Evolutionary conservation across 2,888 invertebrate genomes (phyloP).

Genomic region (Mantis religiosa): DNA sequence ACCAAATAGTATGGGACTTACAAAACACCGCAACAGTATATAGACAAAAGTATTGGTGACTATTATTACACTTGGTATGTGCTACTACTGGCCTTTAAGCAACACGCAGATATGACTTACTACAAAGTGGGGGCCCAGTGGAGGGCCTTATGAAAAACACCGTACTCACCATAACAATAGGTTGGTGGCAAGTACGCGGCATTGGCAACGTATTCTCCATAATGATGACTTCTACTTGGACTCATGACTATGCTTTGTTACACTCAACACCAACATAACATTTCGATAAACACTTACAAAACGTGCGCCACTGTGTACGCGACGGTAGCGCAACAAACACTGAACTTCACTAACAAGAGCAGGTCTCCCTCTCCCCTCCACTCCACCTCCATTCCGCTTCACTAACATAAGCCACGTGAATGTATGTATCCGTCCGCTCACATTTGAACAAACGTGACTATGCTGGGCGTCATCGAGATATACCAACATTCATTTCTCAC

Average conservation of each 20-base stretch:
- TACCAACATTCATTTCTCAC: neutral
- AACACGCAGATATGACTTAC: too few species aligned
- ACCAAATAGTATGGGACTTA: too few species aligned
- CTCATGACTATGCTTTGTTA: neutral
- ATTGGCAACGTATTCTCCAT: neutral
- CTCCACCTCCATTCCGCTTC: neutral
- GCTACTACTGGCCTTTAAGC: too few species aligned
- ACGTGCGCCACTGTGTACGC: too few species aligned
- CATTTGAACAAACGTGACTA: neutral
- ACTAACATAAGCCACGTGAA: neutral
- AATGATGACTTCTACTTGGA: neutral
- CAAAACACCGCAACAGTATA: too few species aligned
- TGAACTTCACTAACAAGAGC: neutral
- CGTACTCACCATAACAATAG: neutral
- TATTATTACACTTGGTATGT: too few species aligned
- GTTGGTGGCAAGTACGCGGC: neutral
- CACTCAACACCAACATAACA: neutral
- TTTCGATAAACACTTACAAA: neutral
- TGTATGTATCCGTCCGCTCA: neutral
- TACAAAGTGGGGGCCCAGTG: too few species aligned
- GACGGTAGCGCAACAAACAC: neutral
- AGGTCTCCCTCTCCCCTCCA: neutral
- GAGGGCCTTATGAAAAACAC: too few species aligned
- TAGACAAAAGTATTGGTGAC: too few species aligned
- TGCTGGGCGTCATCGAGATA: neutral